Percentiles rank a stretch among this genome's conserved stretches.
These are phyloP conservation scores for Allophyes oxyacanthae DNA, from an alignment of 2,888 invertebrate species.

Conservation along the genomic window DNA sequence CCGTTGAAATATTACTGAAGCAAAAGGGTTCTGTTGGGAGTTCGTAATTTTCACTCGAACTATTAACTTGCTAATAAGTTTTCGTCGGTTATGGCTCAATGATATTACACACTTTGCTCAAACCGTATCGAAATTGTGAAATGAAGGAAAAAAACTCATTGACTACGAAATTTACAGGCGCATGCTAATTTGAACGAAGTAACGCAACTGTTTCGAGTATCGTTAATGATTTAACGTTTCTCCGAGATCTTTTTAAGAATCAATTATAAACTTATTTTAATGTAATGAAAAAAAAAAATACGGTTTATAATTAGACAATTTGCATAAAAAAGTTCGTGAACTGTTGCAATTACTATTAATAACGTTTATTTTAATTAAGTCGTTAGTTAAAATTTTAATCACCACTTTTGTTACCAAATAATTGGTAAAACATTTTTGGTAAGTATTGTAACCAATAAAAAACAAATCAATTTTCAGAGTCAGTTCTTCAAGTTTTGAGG, in stretches of 20 bases:
- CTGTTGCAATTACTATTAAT: not conserved
- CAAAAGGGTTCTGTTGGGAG: slow-evolving; percentile 15
- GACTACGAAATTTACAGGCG: slow-evolving; percentile 70
- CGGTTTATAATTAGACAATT: not conserved
- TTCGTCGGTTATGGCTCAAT: slow-evolving; percentile 78
- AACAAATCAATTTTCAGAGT: too few relatives aligned
- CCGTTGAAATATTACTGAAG: not conserved
- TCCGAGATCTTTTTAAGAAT: too few relatives aligned
- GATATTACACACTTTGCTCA: slow-evolving; percentile 82
- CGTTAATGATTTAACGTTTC: slow-evolving; percentile 49
- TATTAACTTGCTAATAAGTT: slow-evolving; percentile 69
- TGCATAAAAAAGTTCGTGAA: not conserved
- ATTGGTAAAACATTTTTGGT: too few relatives aligned
- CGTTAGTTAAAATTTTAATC: not conserved
- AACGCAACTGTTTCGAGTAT: slow-evolving; percentile 71
- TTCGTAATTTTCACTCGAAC: slow-evolving; percentile 34
- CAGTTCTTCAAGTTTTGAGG: too few relatives aligned
- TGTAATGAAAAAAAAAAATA: not conserved
- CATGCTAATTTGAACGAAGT: slow-evolving; percentile 77
- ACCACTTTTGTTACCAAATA: too few relatives aligned
- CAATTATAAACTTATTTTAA: not conserved
- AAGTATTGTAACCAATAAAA: too few relatives aligned
- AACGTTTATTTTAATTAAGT: slow-evolving; percentile 1
- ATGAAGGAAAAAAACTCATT: slow-evolving; percentile 75
- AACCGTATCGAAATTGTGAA: slow-evolving; percentile 82